phyloP scores from a whole-genome alignment of 2,113 vertebrate genomes.

The Corythornis cristatus region DNA sequence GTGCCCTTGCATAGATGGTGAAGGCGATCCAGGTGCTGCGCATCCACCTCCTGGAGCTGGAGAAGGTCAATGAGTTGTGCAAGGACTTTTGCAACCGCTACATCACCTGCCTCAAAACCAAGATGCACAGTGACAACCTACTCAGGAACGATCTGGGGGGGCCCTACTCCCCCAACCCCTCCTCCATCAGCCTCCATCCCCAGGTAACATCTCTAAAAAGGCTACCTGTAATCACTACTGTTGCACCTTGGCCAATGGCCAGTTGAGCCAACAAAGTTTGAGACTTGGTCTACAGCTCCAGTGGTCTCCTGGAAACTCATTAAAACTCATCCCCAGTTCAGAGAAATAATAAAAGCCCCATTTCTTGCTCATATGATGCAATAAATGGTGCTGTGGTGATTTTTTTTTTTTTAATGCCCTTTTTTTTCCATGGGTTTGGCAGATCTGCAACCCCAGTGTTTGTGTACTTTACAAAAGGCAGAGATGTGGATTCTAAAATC shows the following conservation, averaged over 20 bases:
- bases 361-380: not conserved
- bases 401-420: not conserved
- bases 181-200: constrained; percentile 89
- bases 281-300: not conserved
- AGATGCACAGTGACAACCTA: constrained; percentile 99
- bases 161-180: constrained; percentile 93
- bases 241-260: rapidly evolving
- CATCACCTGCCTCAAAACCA: constrained; percentile 99
- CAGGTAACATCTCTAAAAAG: constrained; percentile 69
- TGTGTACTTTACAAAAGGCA: not conserved
- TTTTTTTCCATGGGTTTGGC: not conserved
- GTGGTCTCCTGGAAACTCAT: not conserved
- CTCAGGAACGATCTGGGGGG: constrained; percentile 96
- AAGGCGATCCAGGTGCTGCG: constrained; percentile 98
- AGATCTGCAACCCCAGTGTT: not conserved
- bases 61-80: constrained; percentile 98
- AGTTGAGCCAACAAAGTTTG: not conserved
- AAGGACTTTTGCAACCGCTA: constrained; percentile 99
- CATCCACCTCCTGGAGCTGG: constrained; percentile 96
- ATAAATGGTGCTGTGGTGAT: not conserved
- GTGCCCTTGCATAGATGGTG: constrained; percentile 83
- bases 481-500: not conserved
- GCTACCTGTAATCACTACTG: rapidly evolving
- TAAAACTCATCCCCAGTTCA: rapidly evolving
- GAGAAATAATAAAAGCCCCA: not conserved